Evolutionary conservation across 2,113 vertebrate species (phyloP).

Genomic region (Oceanites oceanicus): DNA sequence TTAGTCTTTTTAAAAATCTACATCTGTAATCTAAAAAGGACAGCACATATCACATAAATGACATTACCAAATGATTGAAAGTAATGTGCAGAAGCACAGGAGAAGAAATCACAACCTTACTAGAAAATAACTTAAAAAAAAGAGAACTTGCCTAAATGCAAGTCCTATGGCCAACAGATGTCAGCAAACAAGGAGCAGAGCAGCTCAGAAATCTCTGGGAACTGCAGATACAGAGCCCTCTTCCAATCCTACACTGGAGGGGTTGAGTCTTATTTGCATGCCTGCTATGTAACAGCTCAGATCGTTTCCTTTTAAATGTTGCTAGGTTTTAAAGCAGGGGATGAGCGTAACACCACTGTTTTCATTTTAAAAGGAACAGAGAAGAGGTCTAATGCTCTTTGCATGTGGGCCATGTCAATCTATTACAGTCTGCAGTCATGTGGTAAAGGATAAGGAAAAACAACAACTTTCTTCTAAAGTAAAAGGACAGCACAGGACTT

Average conservation of each 20-base stretch:
- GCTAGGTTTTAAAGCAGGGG: not conserved
- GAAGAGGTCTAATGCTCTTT: not conserved
- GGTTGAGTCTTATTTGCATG: not conserved
- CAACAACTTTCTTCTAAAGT: not conserved
- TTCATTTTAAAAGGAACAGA: not conserved
- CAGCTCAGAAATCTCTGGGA: not conserved
- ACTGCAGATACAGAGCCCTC: not conserved
- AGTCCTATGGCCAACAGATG: not conserved
- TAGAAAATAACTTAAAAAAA: not conserved
- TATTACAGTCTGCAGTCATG: not conserved
- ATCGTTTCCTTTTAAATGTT: not conserved
- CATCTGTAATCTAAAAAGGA: not conserved
- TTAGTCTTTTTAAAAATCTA: not conserved
- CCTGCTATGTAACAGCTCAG: not conserved
- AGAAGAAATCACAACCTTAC: not conserved
- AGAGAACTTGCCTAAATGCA: not conserved
- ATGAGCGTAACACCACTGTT: not conserved
- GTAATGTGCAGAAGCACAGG: not conserved
- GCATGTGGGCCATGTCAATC: not conserved
- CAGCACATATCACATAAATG: not conserved
- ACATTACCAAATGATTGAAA: not conserved
- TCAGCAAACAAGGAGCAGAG: not conserved
- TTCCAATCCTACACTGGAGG: rapidly evolving
- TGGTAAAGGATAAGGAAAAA: not conserved
- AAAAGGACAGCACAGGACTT: not conserved